These are phyloP conservation scores for Rhagophthalmus giganteus DNA, from an alignment of 2,888 invertebrate genomes.

Conservation along the genomic window DNA sequence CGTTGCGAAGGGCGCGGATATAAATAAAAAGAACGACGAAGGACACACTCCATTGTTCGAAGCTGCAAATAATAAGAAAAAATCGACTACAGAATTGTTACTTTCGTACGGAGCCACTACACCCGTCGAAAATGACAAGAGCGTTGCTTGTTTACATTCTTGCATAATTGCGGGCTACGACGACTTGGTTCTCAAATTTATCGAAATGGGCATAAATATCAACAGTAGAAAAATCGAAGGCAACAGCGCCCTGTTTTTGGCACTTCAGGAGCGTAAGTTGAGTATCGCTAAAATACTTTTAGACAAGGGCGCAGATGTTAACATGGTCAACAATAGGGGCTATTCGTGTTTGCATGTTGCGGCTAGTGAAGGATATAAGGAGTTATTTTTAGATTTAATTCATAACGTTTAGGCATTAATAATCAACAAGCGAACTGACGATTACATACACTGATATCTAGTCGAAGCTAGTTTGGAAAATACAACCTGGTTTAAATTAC, in stretches of 20 bases:
- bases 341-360: not conserved
- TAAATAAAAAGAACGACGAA: not conserved
- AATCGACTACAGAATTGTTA: too few species aligned
- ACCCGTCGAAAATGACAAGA: too few species aligned
- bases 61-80: too few species aligned
- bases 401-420: not conserved
- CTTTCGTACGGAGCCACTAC: too few species aligned
- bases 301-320: not conserved
- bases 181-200: too few species aligned
- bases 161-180: too few species aligned
- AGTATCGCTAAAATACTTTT: too few species aligned
- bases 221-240: too few species aligned
- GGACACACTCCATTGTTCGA: constrained; percentile 1
- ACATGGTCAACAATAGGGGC: not conserved
- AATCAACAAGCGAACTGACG: not conserved
- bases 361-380: not conserved
- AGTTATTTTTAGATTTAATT: not conserved
- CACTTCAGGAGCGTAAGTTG: too few species aligned
- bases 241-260: too few species aligned
- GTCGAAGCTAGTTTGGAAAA: not conserved
- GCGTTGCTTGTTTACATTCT: too few species aligned
- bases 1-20: not conserved
- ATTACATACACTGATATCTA: not conserved
- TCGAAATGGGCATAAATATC: too few species aligned
- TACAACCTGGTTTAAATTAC: not conserved